Percentiles rank a stretch among this genome's conserved stretches.
These are phyloP conservation scores for Taeniopygia guttata DNA, from an alignment of 2,797 vertebrate species.

Conservation along the genomic window DNA sequence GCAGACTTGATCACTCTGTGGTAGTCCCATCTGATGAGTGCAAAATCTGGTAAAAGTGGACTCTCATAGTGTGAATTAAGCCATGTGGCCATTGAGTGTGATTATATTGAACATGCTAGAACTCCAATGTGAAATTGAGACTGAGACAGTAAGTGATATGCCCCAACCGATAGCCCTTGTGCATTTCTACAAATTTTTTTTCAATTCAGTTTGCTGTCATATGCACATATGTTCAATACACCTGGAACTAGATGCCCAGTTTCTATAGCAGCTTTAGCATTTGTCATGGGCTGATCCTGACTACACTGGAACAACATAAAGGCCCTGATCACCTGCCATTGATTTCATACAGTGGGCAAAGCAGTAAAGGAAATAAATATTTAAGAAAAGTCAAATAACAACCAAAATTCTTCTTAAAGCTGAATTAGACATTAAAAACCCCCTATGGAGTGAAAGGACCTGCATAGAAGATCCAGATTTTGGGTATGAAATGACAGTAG, in stretches of 20 bases:
- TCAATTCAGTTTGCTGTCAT: not conserved
- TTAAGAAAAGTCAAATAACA: not conserved
- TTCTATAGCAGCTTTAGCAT: not conserved
- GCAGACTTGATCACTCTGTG: not conserved
- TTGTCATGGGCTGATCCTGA: not conserved
- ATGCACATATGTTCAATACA: not conserved
- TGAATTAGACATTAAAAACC: not conserved
- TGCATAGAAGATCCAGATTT: not conserved
- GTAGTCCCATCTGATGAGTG: not conserved
- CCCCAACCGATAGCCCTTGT: rapidly evolving
- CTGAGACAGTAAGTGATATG: not conserved
- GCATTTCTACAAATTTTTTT: not conserved
- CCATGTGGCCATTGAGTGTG: not conserved
- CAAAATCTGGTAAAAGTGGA: not conserved
- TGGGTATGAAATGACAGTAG: not conserved
- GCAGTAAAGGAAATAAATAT: not conserved
- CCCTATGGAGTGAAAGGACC: rapidly evolving
- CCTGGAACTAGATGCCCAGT: not conserved
- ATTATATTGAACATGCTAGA: not conserved
- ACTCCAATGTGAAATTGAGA: not conserved
- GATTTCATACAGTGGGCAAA: not conserved
- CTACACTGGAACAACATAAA: not conserved
- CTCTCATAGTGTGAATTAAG: not conserved
- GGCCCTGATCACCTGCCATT: not conserved
- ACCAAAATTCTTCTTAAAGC: not conserved